Conservation (phyloP, 2,113 vertebrate species). For the Podilymbus podiceps region DNA sequence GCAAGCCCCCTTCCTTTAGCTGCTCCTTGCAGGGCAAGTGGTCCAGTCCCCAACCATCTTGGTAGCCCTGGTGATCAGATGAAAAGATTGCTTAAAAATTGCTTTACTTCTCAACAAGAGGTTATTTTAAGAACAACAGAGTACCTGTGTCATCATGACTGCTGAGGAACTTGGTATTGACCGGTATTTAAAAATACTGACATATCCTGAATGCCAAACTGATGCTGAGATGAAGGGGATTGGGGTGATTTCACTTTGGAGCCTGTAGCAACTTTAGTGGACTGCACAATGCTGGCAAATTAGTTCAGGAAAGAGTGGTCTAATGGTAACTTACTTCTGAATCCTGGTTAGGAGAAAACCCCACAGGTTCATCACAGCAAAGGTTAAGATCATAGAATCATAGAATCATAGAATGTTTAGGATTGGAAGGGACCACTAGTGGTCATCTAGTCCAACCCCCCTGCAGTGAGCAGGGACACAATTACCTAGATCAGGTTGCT, state of each 20-base stretch:
- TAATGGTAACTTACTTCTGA: background rate
- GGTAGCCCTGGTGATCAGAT: background rate
- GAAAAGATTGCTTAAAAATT: background rate
- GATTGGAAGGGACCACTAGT: too few species aligned
- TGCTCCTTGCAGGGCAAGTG: background rate
- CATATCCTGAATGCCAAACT: background rate
- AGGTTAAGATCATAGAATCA: too few species aligned
- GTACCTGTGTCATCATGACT: background rate
- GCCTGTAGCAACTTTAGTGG: background rate
- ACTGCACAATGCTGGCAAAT: background rate
- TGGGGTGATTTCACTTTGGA: background rate
- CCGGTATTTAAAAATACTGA: background rate
- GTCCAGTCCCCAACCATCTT: background rate
- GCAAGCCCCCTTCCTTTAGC: background rate
- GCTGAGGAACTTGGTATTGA: background rate
- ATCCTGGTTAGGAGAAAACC: background rate
- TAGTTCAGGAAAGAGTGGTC: background rate
- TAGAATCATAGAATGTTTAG: too few species aligned
- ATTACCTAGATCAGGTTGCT: too few species aligned
- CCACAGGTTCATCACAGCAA: accelerated
- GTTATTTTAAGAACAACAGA: background rate
- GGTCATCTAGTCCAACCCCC: too few species aligned
- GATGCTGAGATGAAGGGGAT: background rate
- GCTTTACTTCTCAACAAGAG: background rate
- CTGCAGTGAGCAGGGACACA: too few species aligned